phyloP scores from a whole-genome alignment of 2,888 invertebrate species.

The Boloria euphrosyne region DNA sequence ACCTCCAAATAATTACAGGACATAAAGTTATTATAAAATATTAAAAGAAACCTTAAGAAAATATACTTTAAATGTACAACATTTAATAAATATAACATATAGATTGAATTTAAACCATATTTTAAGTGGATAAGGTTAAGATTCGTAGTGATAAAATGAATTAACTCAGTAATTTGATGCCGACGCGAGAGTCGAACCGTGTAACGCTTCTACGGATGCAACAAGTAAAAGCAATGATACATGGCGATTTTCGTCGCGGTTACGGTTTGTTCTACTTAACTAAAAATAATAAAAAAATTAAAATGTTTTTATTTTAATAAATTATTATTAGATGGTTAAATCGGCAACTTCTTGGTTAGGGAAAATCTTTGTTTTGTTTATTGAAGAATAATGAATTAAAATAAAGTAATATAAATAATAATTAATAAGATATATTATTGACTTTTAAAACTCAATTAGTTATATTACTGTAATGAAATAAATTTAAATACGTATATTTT shows the following conservation, averaged over 20 bases:
- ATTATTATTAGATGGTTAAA: no score
- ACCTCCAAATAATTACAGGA: conserved; percentile 75
- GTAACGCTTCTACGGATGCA: conserved; percentile 70
- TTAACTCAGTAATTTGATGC: conserved; percentile 61
- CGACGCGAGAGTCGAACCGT: conserved; percentile 60
- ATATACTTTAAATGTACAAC: conserved; percentile 1
- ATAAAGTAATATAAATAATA: no score
- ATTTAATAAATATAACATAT: not conserved
- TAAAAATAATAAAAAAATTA: not conserved
- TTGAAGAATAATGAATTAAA: no score
- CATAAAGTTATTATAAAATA: conserved; percentile 42
- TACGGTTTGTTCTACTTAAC: conserved; percentile 50
- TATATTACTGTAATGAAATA: no score
- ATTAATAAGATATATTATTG: no score
- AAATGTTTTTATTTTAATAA: no score
- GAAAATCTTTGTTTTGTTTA: no score
- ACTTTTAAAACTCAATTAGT: no score
- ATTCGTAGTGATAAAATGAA: conserved; percentile 43
- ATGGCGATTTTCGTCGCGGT: conserved; percentile 70
- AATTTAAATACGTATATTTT: no score
- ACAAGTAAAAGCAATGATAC: conserved; percentile 75
- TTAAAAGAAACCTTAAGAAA: not conserved
- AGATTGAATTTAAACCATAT: not conserved
- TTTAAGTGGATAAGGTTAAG: conserved; percentile 14
- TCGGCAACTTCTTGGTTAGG: no score